A percentile compares a stretch with the other conserved stretches of the same genome.
These are phyloP conservation scores for Timandra comae DNA, from an alignment of 2,888 invertebrate species.

Conservation along the genomic window DNA sequence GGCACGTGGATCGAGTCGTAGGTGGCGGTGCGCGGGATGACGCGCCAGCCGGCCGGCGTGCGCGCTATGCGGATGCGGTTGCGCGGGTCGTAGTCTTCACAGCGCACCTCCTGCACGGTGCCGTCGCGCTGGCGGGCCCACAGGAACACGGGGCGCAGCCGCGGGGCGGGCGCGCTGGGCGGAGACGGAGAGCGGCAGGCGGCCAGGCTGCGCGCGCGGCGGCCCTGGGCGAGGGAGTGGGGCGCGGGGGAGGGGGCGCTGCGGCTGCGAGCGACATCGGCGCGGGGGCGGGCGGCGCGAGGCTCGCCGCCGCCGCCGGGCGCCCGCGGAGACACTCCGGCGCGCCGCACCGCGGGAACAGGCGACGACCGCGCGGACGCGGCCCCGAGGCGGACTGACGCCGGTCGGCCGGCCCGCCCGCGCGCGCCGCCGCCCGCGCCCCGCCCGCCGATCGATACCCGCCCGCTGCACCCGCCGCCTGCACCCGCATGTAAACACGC, in stretches of 20 bases:
- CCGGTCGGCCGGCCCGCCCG: constrained; percentile 47
- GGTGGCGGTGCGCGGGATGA: constrained; percentile 86
- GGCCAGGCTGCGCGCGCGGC: constrained; percentile 65
- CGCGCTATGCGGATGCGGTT: constrained; percentile 90
- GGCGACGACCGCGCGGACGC: constrained; percentile 72
- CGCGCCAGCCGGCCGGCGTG: constrained; percentile 88
- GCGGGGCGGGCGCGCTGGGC: constrained; percentile 71
- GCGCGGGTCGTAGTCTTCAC: constrained; percentile 91
- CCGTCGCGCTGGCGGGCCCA: constrained; percentile 90
- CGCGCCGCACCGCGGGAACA: constrained; percentile 60
- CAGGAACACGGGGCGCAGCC: constrained; percentile 88
- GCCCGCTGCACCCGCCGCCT: constrained; percentile 63
- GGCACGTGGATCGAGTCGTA: constrained; percentile 65
- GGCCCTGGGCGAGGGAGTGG: constrained; percentile 63
- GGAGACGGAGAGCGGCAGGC: constrained; percentile 34
- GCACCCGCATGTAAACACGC: constrained; percentile 83
- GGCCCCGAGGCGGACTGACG: constrained; percentile 69
- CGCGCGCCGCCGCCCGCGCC: constrained; percentile 42
- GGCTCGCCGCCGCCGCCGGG: constrained; percentile 72
- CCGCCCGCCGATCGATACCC: constrained; percentile 62
- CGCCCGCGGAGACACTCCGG: constrained; percentile 68
- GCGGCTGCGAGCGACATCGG: constrained; percentile 61
- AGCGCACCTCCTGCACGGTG: constrained; percentile 88
- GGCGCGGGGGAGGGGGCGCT: constrained; percentile 44
- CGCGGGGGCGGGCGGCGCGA: constrained; percentile 73